phyloP scores from a whole-genome alignment of 2,888 invertebrate genomes.

The Pseudococcus longispinus region DNA sequence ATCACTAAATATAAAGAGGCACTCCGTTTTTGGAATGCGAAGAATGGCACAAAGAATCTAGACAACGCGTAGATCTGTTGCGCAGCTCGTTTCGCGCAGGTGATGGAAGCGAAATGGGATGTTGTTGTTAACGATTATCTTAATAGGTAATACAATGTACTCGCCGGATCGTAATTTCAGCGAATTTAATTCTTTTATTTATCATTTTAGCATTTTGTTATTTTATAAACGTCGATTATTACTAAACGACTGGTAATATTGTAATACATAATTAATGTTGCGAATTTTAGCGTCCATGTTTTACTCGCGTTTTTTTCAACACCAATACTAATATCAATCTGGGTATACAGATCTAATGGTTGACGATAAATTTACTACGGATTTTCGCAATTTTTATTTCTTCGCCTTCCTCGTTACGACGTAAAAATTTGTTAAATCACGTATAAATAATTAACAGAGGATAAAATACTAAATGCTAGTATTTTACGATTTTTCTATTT shows the following conservation, averaged over 20 bases:
- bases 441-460: conserved; percentile 10
- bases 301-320: neutral
- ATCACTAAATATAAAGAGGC: conserved; percentile 58
- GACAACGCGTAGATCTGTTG: conserved; percentile 72
- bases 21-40: conserved; percentile 82
- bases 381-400: conserved; percentile 14
- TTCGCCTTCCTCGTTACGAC: neutral
- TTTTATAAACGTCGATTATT: neutral
- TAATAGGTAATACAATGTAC: conserved; percentile 55
- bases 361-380: neutral
- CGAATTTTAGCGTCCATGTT: neutral
- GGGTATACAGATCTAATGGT: neutral
- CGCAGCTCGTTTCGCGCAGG: conserved; percentile 53
- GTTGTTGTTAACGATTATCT: conserved; percentile 55
- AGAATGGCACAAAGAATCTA: conserved; percentile 97
- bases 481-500: conserved; percentile 7
- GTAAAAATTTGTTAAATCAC: conserved; percentile 9
- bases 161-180: neutral
- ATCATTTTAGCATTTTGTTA: neutral
- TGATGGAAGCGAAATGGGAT: conserved; percentile 56
- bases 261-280: neutral
- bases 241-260: neutral
- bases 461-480: neutral
- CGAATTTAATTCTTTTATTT: conserved; percentile 12
- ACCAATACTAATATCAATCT: too few species aligned